Evolutionary conservation across 2,888 invertebrate genomes (phyloP), one percentile per base, ranked within the genome.

Genomic region (Trachelus troglodyta): DNA sequence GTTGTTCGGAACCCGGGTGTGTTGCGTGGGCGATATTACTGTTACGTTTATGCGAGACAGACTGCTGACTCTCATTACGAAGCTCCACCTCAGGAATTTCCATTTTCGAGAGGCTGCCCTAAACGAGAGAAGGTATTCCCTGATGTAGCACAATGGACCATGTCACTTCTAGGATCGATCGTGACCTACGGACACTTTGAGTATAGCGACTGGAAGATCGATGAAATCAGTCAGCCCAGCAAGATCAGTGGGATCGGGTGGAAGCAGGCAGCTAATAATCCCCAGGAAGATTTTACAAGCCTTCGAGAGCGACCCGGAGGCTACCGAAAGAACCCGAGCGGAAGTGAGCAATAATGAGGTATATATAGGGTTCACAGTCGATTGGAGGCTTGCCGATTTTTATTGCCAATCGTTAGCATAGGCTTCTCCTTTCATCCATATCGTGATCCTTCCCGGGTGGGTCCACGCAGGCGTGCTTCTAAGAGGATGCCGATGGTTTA

Each of bases 1-100:
- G 87, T 85, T 85, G 88, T 88, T 88, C 84, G 82, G 80, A 79
- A 79, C 81, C 79, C 82, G 74, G 75, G 73, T 76, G 76, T 79
- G 76, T 30, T 69, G 81, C 79, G 86, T 85, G 85, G 85, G 87
- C 86, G 87, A 76, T 80, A 74, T 73, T 81, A 73, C 82, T 81
- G 82, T 84, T 85, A 80, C 79, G 73, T 79, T 79, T 76, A 73
- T 71, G 78, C 79, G 71, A 74, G 79, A 74, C 69, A 69, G 69
- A 76, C 74, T 34, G 33, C 31, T 33, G 31, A 76, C 76, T 77
- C 69, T 77, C 81, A 77, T 79, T 82, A 77, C 81, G 76, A 79
- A 77, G 75, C 75, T 78, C 77, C 71, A 15, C 33, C 34, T 71
- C 34, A 33, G 11, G 33, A 71, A 34, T 34, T 30, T 30, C 30